Conservation (phyloP, 2,888 invertebrate species). For the Platypus cylindrus region DNA sequence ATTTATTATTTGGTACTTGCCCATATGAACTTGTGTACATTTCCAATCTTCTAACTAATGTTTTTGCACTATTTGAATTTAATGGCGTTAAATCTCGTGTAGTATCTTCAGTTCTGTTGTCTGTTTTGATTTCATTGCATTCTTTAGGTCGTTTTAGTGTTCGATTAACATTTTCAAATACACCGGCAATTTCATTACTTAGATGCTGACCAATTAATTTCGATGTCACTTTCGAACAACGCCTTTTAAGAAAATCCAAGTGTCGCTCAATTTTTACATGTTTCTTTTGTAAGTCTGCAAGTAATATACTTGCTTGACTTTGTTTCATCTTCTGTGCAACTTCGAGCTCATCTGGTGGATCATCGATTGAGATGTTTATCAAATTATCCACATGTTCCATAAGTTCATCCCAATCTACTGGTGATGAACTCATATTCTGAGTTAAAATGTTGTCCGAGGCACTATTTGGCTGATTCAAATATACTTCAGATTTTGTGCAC, state of each 20-base stretch:
- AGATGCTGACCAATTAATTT: conserved; percentile 63
- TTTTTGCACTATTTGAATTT: conserved; percentile 42
- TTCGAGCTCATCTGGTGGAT: conserved; percentile 33
- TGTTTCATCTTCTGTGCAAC: conserved; percentile 33
- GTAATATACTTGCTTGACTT: conserved; percentile 38
- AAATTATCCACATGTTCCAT: conserved; percentile 38
- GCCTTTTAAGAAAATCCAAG: conserved; percentile 57
- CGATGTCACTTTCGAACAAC: conserved; percentile 65
- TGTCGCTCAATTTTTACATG: conserved; percentile 55
- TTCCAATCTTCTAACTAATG: conserved; percentile 43
- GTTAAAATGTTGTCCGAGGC: conserved; percentile 26
- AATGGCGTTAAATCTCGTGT: conserved; percentile 25
- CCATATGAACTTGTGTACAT: conserved; percentile 33
- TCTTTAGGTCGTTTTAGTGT: conserved; percentile 23
- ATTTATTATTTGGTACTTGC: conserved; percentile 32
- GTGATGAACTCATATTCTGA: conserved; percentile 37
- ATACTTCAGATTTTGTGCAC: conserved; percentile 22
- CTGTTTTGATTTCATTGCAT: no score
- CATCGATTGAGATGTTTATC: conserved; percentile 39
- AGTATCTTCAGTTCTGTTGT: no score
- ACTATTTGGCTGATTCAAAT: conserved; percentile 19
- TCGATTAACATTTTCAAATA: conserved; percentile 61
- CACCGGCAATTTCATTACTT: conserved; percentile 64
- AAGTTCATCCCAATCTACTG: conserved; percentile 39
- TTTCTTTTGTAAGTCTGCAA: conserved; percentile 37